Percentiles rank a stretch among this genome's conserved stretches.
phyloP scores from a whole-genome alignment of 1,140 invertebrate genomes.

The Scaptomyza montana region DNA sequence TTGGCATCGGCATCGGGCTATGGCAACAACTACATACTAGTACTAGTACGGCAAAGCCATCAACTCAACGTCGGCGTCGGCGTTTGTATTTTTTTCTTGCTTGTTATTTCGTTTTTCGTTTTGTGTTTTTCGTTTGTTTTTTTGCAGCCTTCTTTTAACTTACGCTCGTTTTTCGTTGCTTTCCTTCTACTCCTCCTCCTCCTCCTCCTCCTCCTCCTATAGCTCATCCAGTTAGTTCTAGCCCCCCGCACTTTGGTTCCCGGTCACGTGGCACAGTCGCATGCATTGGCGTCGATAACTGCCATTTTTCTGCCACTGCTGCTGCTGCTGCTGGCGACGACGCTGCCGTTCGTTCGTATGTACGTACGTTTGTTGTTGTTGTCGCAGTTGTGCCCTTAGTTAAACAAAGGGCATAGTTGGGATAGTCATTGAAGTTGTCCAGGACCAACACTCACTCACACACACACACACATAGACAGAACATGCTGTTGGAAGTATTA shows the following conservation, averaged over 20 bases:
- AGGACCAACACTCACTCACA: constrained; percentile 13
- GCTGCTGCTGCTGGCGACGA: constrained; percentile 15
- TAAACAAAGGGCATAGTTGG: constrained; percentile 54
- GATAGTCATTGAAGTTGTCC: constrained; percentile 45
- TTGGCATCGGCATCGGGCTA: constrained; percentile 6
- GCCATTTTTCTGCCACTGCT: constrained; percentile 56
- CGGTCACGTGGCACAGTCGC: constrained; percentile 65
- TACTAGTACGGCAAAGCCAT: constrained; percentile 7
- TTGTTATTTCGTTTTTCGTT: constrained; percentile 18
- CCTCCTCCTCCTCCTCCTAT: constrained; percentile 53
- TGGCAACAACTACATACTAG: neutral
- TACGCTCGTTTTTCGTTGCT: constrained; percentile 37
- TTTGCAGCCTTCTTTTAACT: constrained; percentile 13
- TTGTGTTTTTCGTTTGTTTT: constrained; percentile 39
- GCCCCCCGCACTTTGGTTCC: neutral
- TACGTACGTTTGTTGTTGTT: constrained; percentile 3
- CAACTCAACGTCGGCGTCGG: constrained; percentile 13
- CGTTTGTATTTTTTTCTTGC: neutral
- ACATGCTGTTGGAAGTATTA: neutral
- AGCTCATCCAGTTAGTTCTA: constrained; percentile 18
- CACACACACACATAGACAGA: neutral
- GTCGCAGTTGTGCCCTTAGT: constrained; percentile 46
- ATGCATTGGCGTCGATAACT: constrained; percentile 73
- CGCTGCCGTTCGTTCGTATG: constrained; percentile 4
- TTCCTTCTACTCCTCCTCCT: constrained; percentile 56